Evolutionary conservation across 2,797 vertebrate genomes (phyloP).

Genomic region (Halcyon badia): DNA sequence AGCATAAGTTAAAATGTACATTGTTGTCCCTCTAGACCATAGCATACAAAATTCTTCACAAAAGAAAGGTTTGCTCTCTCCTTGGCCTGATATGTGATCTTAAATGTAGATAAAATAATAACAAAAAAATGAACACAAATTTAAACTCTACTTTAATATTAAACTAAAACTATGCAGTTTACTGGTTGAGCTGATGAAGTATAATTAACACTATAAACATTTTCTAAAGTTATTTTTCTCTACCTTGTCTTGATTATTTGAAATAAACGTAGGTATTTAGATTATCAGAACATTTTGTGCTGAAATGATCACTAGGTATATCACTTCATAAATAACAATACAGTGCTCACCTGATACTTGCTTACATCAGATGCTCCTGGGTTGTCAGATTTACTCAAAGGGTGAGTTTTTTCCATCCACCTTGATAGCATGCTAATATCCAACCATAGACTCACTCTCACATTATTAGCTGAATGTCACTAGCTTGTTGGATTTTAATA

Average conservation of each 20-base stretch:
- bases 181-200: neutral
- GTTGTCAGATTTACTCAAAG: neutral
- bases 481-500: neutral
- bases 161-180: neutral
- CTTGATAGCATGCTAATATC: neutral
- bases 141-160: neutral
- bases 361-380: neutral
- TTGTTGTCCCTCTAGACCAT: neutral
- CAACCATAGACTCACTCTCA: rapidly evolving
- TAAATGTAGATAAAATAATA: neutral
- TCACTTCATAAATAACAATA: neutral
- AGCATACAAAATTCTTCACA: neutral
- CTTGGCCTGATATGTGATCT: neutral
- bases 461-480: neutral
- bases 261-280: neutral
- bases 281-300: neutral
- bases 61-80: neutral
- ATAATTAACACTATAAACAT: neutral
- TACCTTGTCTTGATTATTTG: neutral
- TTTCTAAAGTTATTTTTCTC: neutral
- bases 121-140: neutral
- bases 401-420: neutral
- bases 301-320: neutral
- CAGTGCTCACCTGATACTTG: neutral
- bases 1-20: neutral